phyloP scores from a whole-genome alignment of 2,797 vertebrate genomes.

The Mormyrops boulengeri region DNA sequence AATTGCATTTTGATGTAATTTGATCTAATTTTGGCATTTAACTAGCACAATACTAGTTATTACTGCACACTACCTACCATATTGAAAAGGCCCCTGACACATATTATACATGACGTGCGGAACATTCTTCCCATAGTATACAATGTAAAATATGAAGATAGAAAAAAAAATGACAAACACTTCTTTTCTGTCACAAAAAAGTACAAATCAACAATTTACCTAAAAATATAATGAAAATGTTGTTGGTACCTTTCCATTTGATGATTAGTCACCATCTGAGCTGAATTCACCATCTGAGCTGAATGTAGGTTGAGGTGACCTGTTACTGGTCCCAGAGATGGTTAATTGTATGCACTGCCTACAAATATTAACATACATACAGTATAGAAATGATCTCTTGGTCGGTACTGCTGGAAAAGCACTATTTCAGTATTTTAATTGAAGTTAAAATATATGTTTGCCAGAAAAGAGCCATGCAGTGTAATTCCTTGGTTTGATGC shows the following conservation, averaged over 20 bases:
- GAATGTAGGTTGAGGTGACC: neutral
- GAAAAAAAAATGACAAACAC: neutral
- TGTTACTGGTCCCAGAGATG: neutral
- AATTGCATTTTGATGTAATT: neutral
- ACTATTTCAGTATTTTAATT: neutral
- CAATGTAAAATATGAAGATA: neutral
- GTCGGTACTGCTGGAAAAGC: neutral
- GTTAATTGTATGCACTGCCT: neutral
- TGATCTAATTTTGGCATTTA: neutral
- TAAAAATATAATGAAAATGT: neutral
- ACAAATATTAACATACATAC: neutral
- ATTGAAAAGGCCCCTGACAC: neutral
- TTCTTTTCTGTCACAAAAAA: neutral
- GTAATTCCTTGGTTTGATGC: neutral
- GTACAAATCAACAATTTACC: neutral
- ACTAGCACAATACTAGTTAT: neutral
- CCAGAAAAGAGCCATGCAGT: neutral
- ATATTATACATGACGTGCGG: neutral
- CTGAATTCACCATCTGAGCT: neutral
- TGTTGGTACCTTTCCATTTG: neutral
- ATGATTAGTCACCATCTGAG: neutral
- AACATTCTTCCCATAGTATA: neutral
- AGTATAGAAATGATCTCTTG: neutral
- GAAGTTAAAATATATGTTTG: neutral
- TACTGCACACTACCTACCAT: neutral